Base-by-base conservation (phyloP, 2,888 invertebrate genomes). In the Furcula furcula region DNA sequence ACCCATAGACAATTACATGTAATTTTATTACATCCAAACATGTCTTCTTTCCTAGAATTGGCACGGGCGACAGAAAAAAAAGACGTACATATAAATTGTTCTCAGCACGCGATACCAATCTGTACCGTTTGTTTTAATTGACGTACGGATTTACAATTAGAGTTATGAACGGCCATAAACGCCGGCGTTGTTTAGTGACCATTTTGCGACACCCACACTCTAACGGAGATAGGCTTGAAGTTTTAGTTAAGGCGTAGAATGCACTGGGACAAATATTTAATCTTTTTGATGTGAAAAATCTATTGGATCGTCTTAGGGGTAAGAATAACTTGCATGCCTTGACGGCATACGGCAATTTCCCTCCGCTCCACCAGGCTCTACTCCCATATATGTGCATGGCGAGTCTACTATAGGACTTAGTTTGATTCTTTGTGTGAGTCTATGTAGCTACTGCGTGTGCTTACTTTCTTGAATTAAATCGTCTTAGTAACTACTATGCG, bases 41-140 rank as follows among this genome's bases (percentile, higher is more conserved):
- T 12, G 12, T 15, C 12, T 27, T 9, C 10, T 43, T 57, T 66
- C 61, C 45, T 29, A 60, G 65, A 63, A 65, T 46, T 48, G 55
- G 55, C 55, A 51, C 59, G 53, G 46, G 48, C 55, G 30, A 27
- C 36, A 37, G 47, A 52, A n/a, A n/a, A n/a, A n/a, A n/a, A 50
- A 33, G 39, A 32, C 47, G 43, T 32, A 23, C n/a, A n/a, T 27
- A 27, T 30, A 53, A 58, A 58, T 62, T 58, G 45, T 29, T 34
- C 19, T 32, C 30, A 37, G 40, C 56, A 56, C 62, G 56, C 52
- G 52, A 62, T 55, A 46, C 57, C 58, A 66, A 65, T 63, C 61
- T 52, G 58, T 61, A 58, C 63, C 58, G 69, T 67, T 68, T 59
- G 61, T 48, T 64, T 60, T 60, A 68, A 68, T 63, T 60, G 53